A percentile compares a stretch with the other conserved stretches of the same genome.
These are phyloP conservation scores for Neodiprion fabricii DNA, from an alignment of 1,140 invertebrate genomes.

Conservation along the genomic window DNA sequence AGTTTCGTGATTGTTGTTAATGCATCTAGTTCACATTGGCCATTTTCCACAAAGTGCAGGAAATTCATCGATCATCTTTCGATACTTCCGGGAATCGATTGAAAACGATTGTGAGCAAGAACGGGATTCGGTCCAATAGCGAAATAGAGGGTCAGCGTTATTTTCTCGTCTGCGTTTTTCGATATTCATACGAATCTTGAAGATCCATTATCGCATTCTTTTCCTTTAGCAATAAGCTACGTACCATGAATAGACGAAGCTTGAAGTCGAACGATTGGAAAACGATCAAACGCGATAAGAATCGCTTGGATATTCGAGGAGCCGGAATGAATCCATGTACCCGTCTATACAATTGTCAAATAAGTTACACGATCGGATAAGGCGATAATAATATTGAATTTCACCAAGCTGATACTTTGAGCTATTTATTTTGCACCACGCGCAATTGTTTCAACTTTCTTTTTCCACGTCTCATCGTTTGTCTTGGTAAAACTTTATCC, in stretches of 20 bases:
- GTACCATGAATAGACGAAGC: neutral
- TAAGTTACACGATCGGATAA: neutral
- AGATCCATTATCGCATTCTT: neutral
- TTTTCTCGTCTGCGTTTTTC: too few species aligned
- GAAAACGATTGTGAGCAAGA: neutral
- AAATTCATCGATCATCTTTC: neutral
- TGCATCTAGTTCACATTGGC: neutral
- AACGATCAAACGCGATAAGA: neutral
- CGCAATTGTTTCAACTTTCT: too few species aligned
- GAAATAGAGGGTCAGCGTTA: neutral
- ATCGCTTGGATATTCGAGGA: neutral
- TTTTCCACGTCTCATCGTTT: too few species aligned
- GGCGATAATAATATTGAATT: too few species aligned
- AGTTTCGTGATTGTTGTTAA: neutral
- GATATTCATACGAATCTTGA: too few species aligned
- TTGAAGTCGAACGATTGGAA: neutral
- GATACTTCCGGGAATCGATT: neutral
- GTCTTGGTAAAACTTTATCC: too few species aligned
- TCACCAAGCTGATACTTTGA: too few species aligned
- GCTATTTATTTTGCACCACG: too few species aligned
- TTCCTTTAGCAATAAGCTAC: neutral
- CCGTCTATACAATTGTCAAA: neutral
- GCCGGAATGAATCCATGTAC: neutral
- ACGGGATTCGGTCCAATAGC: neutral
- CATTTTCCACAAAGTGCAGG: neutral